Evolutionary conservation across 2,113 vertebrate species (phyloP).

Genomic region (Mustela lutreola): DNA sequence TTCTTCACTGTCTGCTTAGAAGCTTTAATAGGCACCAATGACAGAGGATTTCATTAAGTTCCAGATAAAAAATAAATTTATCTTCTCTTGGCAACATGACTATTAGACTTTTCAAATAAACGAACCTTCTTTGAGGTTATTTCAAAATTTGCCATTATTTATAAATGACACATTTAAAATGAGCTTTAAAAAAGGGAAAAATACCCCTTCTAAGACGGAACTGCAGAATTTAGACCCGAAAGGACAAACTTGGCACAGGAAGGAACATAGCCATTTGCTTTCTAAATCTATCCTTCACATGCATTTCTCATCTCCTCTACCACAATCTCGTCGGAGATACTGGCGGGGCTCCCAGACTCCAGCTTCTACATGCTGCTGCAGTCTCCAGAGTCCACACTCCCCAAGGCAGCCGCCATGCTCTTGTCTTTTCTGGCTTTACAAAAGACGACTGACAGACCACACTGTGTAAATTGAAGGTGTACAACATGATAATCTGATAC

Average conservation of each 20-base stretch:
- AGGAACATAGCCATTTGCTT: background rate
- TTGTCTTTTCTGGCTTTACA: background rate
- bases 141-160: conserved; percentile 58
- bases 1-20: conserved; percentile 22
- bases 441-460: background rate
- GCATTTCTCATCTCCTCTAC: background rate
- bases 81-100: conserved; percentile 3
- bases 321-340: background rate
- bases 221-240: background rate
- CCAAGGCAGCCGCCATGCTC: background rate
- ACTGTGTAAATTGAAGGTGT: background rate
- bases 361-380: background rate
- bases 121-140: conserved; percentile 15
- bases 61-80: conserved; percentile 45
- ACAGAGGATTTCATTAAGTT: conserved; percentile 40
- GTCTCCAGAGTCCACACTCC: background rate
- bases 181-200: conserved; percentile 4
- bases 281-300: background rate
- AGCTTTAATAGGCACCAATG: conserved; percentile 7
- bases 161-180: conserved; percentile 60
- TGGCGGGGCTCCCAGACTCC: background rate
- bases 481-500: background rate
- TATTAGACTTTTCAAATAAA: conserved; percentile 40
- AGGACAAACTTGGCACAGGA: background rate
- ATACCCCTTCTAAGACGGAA: conserved; percentile 23